Evolutionary conservation across 2,888 invertebrate species (phyloP), one percentile per base, ranked within the genome.

Genomic region (Bursaphelenchus okinawaensis): DNA sequence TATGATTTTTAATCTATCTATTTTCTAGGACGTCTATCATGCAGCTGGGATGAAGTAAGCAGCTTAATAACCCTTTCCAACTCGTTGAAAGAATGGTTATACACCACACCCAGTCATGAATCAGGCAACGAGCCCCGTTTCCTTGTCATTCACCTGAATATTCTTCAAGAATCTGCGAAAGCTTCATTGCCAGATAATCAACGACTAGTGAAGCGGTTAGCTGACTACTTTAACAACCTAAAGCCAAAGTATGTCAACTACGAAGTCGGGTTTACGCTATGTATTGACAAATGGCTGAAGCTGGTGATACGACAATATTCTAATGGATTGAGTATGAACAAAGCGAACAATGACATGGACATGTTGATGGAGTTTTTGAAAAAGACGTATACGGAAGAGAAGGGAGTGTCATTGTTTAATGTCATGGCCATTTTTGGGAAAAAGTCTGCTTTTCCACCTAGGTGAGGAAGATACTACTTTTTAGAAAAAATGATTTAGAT

Each of bases 181-280:
- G 40, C 40, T n/a, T 62, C 67, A 0, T 24, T 55, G 9, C 27
- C 50, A n/a, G 55, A 69, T 19, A 65, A 64, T 24, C 24, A 29
- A 23, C 16, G 52, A 7, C 28, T 74, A 19, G 20, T 69, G 55
- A 61, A 64, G 62, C 59, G 64, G 12, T 62, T 79, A 7, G 69
- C 71, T 51, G 59, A 68, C 24, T 79, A 76, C 61, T 52, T 78
- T 7, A 51, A 54, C 9, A 70, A 67, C 27, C 62, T 78, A 26
- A 80, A 79, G 40, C 78, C 80, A 50, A 80, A 80, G 73, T 78
- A 63, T 52, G 72, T 77, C 8, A 40, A 57, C 6, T 55, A 62
- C 50, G 80, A 80, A 65, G 57, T 73, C 1, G 69, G 71, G 8
- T 73, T 79, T 52, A 51, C 76, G 12, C 62, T 70, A 9, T 68